These are phyloP conservation scores for Calliscelio sp. DNA, from an alignment of 2,888 invertebrate genomes.

Conservation along the genomic window DNA sequence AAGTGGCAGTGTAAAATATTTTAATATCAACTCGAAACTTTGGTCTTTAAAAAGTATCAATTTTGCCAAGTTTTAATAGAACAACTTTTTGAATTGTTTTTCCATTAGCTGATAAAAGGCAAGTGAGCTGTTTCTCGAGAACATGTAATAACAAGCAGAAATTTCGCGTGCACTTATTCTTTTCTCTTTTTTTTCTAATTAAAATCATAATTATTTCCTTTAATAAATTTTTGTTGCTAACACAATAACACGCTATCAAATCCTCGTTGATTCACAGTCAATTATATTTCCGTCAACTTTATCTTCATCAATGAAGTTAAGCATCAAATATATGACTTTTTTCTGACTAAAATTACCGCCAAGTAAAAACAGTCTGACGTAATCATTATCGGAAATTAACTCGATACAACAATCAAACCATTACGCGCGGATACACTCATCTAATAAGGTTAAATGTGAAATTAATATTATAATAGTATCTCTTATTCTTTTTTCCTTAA, in stretches of 20 bases:
- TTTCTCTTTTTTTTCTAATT: not conserved
- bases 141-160: conserved; percentile 23
- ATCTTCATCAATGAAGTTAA: conserved; percentile 16
- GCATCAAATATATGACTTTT: conserved; percentile 14
- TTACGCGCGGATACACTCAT: not conserved
- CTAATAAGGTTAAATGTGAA: not conserved
- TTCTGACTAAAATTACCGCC: conserved; percentile 2
- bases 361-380: conserved; percentile 14
- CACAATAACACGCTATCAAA: not conserved
- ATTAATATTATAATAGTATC: not conserved
- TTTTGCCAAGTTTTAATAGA: conserved; percentile 49
- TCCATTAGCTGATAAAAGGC: conserved; percentile 47
- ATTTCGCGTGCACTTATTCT: too few species aligned
- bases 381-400: conserved; percentile 23
- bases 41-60: conserved; percentile 39
- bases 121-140: conserved; percentile 8
- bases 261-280: not conserved
- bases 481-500: too few species aligned
- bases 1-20: conserved; percentile 44
- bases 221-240: not conserved
- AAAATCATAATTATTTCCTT: not conserved
- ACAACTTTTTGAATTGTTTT: conserved; percentile 58
- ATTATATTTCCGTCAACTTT: conserved; percentile 10
- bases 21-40: conserved; percentile 37
- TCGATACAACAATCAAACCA: not conserved